Evolutionary conservation across 1,140 invertebrate genomes (phyloP).

Genomic region (Hycleus phaleratus): DNA sequence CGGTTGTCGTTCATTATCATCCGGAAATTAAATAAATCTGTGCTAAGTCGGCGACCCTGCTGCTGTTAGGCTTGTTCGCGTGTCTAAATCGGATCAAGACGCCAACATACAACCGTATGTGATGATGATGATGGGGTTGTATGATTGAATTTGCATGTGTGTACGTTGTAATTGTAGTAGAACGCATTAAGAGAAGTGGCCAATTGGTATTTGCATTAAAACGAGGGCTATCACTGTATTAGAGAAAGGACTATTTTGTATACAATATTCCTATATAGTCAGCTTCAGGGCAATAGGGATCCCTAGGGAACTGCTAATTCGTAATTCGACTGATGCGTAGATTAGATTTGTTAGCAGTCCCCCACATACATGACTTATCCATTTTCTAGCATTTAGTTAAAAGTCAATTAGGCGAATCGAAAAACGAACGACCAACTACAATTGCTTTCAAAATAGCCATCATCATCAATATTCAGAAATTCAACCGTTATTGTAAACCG

Average conservation of each 20-base stretch:
- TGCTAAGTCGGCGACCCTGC: constrained; percentile 22
- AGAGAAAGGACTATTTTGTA: not conserved
- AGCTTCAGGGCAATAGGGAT: not conserved
- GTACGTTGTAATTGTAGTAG: not conserved
- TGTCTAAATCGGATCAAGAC: constrained; percentile 30
- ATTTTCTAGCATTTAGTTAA: constrained; percentile 40
- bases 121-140: constrained; percentile 21
- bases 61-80: constrained; percentile 15
- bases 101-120: constrained; percentile 14
- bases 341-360: constrained; percentile 35
- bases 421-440: not conserved
- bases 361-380: constrained; percentile 36
- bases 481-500: no score
- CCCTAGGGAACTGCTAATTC: constrained; percentile 34
- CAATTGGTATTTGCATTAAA: constrained; percentile 36
- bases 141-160: constrained; percentile 26
- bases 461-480: not conserved
- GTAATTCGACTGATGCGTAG: constrained; percentile 37
- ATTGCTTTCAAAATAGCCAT: constrained; percentile 5
- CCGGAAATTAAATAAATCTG: constrained; percentile 35
- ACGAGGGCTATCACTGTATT: constrained; percentile 3
- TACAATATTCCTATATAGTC: not conserved
- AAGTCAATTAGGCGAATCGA: constrained; percentile 36
- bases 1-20: constrained; percentile 26
- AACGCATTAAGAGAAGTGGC: constrained; percentile 32